phyloP scores from a whole-genome alignment of 2,797 vertebrate species.

The Sebastes hubbsi region DNA sequence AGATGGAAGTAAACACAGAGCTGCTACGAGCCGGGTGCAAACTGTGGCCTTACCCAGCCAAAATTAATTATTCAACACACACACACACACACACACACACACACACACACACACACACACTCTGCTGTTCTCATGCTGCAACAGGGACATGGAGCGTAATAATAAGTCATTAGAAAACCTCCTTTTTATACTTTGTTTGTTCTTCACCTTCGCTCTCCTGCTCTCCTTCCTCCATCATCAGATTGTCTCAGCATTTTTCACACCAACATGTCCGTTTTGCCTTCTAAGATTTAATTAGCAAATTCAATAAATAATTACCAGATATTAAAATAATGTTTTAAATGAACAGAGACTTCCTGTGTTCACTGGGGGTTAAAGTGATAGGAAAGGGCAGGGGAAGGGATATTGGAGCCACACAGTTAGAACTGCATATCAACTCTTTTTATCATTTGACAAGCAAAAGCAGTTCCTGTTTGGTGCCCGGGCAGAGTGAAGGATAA shows the following conservation, averaged over 20 bases:
- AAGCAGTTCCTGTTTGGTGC: not conserved
- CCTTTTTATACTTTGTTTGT: not conserved
- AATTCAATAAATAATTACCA: not conserved
- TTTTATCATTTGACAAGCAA: not conserved
- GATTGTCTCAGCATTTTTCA: not conserved
- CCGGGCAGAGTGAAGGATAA: not conserved
- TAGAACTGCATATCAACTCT: not conserved
- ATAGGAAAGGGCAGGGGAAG: not conserved
- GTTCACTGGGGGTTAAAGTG: not conserved
- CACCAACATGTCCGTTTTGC: not conserved
- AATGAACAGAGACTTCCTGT: not conserved
- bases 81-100: not conserved
- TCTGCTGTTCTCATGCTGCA: constrained; percentile 1
- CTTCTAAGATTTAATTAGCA: not conserved
- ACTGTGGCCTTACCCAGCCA: not conserved
- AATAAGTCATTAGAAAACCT: constrained; percentile 21
- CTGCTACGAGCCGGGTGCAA: constrained; percentile 7
- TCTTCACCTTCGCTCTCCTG: not conserved
- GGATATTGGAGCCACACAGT: not conserved
- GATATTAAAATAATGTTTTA: not conserved
- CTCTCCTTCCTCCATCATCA: not conserved
- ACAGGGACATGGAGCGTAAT: constrained; percentile 1
- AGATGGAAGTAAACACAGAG: not conserved
- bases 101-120: not conserved
- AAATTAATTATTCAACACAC: constrained; percentile 48